These are phyloP conservation scores for Aleiodes sp. DNA, from an alignment of 1,140 invertebrate genomes.

Conservation along the genomic window DNA sequence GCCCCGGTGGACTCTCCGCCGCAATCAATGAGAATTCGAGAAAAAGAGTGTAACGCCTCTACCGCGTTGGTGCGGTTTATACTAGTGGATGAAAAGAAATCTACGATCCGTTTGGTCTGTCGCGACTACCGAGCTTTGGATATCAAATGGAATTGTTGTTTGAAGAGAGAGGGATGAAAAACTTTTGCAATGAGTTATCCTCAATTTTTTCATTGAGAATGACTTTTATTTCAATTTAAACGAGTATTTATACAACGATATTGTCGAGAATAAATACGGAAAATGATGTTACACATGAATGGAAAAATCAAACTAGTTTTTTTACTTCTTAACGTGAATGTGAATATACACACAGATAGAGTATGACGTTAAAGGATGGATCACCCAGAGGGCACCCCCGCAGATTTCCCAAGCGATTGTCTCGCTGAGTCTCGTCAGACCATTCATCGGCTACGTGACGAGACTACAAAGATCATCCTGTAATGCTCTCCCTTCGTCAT, in stretches of 20 bases:
- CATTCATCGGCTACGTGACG: constrained; percentile 65
- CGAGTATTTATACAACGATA: no score
- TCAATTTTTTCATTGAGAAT: no score
- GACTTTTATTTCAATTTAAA: no score
- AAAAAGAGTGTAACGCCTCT: constrained; percentile 22
- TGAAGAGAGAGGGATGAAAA: no score
- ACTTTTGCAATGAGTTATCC: no score
- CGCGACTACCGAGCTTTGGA: constrained; percentile 35
- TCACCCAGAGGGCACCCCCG: constrained; percentile 45
- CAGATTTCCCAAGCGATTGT: constrained; percentile 66
- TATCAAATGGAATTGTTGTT: constrained; percentile 33
- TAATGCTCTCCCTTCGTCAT: constrained; percentile 37
- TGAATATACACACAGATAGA: constrained; percentile 4
- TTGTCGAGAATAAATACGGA: not conserved
- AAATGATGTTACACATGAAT: not conserved
- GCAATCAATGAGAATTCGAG: constrained; percentile 39
- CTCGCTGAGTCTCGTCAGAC: constrained; percentile 63
- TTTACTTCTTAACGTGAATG: no score
- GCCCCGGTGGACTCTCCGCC: constrained; percentile 18
- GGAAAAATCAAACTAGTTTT: not conserved
- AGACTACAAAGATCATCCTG: constrained; percentile 49
- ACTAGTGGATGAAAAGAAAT: constrained; percentile 29
- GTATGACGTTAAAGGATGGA: constrained; percentile 40
- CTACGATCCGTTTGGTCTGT: constrained; percentile 22
- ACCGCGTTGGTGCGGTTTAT: constrained; percentile 18